phyloP scores from a whole-genome alignment of 2,888 invertebrate species.

The Hydrotaea cyrtoneurina region DNA sequence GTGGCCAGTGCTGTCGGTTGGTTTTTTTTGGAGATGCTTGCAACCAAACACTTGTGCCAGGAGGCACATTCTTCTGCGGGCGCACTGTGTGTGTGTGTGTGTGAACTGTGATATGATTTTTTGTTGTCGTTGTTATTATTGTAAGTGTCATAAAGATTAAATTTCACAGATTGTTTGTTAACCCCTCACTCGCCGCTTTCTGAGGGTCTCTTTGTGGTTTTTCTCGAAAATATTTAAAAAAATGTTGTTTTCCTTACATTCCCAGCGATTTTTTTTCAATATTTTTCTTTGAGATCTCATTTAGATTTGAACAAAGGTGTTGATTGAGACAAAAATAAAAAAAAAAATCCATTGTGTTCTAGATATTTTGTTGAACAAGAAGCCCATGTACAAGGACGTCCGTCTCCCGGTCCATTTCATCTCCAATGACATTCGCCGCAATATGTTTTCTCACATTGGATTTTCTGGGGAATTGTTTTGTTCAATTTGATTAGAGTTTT shows the following conservation, averaged over 20 bases:
- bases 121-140: conserved; percentile 19
- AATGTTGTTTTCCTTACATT: conserved; percentile 6
- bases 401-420: not conserved
- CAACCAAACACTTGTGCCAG: conserved; percentile 22
- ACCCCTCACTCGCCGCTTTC: not conserved
- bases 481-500: conserved; percentile 17
- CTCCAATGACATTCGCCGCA: conserved; percentile 22
- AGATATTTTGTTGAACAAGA: not conserved
- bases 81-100: conserved; percentile 17
- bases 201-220: conserved; percentile 49
- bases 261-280: not conserved
- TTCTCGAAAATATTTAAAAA: conserved; percentile 15
- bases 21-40: not conserved
- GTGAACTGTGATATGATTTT: conserved; percentile 2
- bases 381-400: not conserved
- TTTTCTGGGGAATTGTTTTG: conserved; percentile 18
- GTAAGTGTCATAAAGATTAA: conserved; percentile 55
- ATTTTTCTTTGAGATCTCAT: not conserved
- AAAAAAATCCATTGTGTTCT: conserved; percentile 33
- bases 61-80: not conserved
- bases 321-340: no score
- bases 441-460: not conserved
- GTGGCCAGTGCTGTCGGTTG: not conserved
- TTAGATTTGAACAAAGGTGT: conserved; percentile 39
- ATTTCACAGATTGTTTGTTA: conserved; percentile 48